Conservation (phyloP, 2,113 vertebrate genomes). For the Okapia johnstoni region DNA sequence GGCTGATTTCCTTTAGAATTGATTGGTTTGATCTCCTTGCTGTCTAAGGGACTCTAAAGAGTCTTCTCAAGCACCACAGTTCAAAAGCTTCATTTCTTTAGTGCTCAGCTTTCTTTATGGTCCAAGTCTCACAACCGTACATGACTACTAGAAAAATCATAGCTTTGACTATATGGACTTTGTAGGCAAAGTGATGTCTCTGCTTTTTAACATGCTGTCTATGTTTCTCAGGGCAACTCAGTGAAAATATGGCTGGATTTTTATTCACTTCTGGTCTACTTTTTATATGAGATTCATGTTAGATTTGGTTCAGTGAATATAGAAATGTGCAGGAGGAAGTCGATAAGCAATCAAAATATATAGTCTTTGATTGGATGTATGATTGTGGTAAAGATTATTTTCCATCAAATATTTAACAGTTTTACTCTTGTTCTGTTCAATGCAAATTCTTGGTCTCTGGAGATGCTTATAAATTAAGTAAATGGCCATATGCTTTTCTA, state of each 20-base stretch:
- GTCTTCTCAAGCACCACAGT: background rate
- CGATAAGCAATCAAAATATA: background rate
- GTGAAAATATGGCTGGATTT: background rate
- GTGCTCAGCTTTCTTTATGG: background rate
- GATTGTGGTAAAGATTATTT: background rate
- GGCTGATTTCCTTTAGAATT: background rate
- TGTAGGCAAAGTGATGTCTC: background rate
- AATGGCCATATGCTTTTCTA: background rate
- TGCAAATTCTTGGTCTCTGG: background rate
- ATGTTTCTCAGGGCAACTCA: background rate
- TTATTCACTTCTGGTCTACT: background rate
- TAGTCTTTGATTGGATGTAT: background rate
- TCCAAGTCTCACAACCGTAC: background rate
- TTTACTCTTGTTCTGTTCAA: background rate
- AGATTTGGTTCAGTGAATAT: background rate
- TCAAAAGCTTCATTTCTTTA: background rate
- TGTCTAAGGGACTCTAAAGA: background rate
- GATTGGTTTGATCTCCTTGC: background rate
- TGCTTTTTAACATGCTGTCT: background rate
- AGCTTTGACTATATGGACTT: background rate
- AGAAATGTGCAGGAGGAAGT: background rate
- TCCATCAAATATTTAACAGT: background rate
- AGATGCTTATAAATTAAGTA: constrained; percentile 9
- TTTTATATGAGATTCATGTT: background rate
- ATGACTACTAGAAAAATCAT: background rate